Conservation (phyloP, 2,797 vertebrate genomes). For the Scolopax rusticola region DNA sequence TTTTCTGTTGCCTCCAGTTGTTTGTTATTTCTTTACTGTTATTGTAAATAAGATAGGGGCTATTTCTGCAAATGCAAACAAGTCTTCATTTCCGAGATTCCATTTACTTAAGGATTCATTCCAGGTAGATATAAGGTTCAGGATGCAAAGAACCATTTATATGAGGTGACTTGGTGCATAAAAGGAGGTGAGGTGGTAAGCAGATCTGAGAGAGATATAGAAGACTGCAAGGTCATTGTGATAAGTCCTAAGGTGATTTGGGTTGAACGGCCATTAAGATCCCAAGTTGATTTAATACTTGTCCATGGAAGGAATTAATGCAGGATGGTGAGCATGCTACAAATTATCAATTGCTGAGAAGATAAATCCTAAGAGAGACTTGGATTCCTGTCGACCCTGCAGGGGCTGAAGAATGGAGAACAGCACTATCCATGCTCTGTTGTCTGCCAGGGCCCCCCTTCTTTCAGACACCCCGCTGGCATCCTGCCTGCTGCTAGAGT, state of each 20-base stretch:
- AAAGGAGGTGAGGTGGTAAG: neutral
- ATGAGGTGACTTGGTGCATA: neutral
- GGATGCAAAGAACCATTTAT: neutral
- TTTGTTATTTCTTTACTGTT: neutral
- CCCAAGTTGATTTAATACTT: neutral
- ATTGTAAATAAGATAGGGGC: too few species aligned
- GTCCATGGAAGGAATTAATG: neutral
- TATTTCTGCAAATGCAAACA: neutral
- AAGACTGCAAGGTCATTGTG: neutral
- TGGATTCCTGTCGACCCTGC: neutral
- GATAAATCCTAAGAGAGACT: neutral
- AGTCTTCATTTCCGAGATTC: neutral
- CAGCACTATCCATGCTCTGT: accelerated
- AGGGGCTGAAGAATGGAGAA: neutral
- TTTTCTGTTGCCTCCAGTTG: neutral
- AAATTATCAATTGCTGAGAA: neutral
- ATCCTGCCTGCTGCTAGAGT: neutral
- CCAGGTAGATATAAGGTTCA: neutral
- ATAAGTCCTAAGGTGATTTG: neutral
- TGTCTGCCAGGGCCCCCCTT: neutral
- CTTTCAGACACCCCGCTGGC: neutral
- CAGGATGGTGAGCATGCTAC: neutral
- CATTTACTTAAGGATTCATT: neutral
- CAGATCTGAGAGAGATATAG: neutral
- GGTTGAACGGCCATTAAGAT: neutral